Evolutionary conservation across 2,888 invertebrate species (phyloP), one percentile per base, ranked within the genome.

Genomic region (Eupithecia dodoneata): DNA sequence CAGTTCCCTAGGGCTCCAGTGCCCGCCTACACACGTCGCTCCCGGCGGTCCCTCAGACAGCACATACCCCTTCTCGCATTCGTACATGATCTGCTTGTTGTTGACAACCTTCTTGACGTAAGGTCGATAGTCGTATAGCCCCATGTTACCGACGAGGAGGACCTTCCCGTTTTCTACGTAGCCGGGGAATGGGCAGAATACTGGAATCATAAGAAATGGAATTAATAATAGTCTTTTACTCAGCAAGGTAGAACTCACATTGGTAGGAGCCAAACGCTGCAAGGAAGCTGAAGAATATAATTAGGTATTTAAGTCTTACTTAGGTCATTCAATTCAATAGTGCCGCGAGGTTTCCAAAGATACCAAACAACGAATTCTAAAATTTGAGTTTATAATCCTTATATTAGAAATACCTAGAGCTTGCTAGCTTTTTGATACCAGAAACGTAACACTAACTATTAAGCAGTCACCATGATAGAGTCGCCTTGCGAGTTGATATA

Each of bases 61-160:
- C 0, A 98, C 97, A 87, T 97, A 99, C 0, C 99, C 99, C 86
- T 98, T 97, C 84, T 99, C 97, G 88, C 99, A 99, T 86, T 99
- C 99, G 90, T 98, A 99, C 97, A 98, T 98, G 76, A 99, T 98
- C 91, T 99, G 99, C 84, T 98, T 98, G 89, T 99, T 98, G 89
- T 99, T 98, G 2, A 97, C 96, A 44, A 97, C 96, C 95, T 98
- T 98, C 85, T 97, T 97, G 0, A 99, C 99, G 89, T 99, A 99
- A 0, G 98, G 98, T 74, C 99, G 95, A 89, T 99, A 99, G 90
- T 99, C 98, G 90, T 99, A 99, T 63, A 99, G 95, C 0, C 99
- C 99, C 98, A 99, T 99, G 89, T 99, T 98, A 4, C 99, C 99
- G 0, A 99, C 99, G 1, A 99, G 94, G 4, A 99, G 94, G 0